Evolutionary conservation across 1,140 invertebrate species (phyloP).

Genomic region (Lucilia cuprina): DNA sequence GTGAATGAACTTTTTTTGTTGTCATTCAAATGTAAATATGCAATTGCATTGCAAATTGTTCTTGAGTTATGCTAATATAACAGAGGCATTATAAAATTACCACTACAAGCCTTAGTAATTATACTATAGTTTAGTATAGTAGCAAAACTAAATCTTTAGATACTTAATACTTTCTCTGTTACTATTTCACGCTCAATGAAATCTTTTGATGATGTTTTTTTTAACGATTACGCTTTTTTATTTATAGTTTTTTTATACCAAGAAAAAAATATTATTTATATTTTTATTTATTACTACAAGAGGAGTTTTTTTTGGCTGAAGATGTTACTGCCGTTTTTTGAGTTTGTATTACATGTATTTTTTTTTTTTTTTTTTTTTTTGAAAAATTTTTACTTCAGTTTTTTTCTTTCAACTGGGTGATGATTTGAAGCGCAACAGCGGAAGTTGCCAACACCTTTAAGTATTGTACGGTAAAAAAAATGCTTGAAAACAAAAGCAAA

Average conservation of each 20-base stretch:
- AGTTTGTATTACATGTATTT: not conserved
- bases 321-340: not conserved
- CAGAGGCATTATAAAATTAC: no score
- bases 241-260: not conserved
- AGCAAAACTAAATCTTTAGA: not conserved
- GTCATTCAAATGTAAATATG: no score
- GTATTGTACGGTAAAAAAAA: not conserved
- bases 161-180: constrained; percentile 12
- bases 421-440: constrained; percentile 10
- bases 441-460: not conserved
- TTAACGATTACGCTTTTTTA: constrained; percentile 5
- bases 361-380: not conserved
- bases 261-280: no score
- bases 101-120: no score
- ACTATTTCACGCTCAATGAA: constrained; percentile 14
- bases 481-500: not conserved
- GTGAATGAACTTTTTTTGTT: no score
- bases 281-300: not conserved
- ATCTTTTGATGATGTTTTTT: constrained; percentile 4
- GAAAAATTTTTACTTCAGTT: not conserved
- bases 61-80: no score
- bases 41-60: no score
- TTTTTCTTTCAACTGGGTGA: not conserved
- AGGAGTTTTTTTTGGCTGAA: not conserved
- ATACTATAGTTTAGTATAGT: no score